A percentile compares a stretch with the other conserved stretches of the same genome.
These are phyloP conservation scores for Platorchestia sp. DNA, from an alignment of 1,140 invertebrate genomes.

Conservation along the genomic window DNA sequence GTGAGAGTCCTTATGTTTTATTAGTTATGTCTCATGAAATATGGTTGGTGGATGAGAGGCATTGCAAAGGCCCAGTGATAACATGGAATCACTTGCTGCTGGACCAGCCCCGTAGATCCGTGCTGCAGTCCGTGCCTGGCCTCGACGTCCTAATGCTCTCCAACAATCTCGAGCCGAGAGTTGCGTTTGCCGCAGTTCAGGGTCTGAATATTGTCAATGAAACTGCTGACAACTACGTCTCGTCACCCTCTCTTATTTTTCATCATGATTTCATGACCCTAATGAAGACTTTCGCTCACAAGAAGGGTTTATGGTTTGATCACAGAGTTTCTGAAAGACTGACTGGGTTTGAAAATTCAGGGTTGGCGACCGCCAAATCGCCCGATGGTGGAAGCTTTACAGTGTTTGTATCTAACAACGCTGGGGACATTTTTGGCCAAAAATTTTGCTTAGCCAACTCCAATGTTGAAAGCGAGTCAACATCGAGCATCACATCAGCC, in stretches of 20 bases:
- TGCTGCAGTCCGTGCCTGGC: not conserved
- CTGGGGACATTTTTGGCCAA: not conserved
- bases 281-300: constrained; percentile 30
- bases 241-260: not conserved
- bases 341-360: not conserved
- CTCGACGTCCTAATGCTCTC: not conserved
- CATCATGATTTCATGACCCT: not conserved
- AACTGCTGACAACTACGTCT: not conserved
- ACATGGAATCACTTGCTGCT: constrained; percentile 20
- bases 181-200: not conserved
- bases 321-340: not conserved
- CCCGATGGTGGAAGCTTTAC: not conserved
- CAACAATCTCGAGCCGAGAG: constrained; percentile 5
- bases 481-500: not conserved
- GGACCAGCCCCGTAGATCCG: not conserved
- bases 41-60: not conserved
- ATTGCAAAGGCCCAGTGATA: not conserved
- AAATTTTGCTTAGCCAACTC: not conserved
- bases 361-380: not conserved
- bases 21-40: not conserved
- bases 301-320: constrained; percentile 50
- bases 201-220: not conserved
- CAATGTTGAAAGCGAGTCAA: not conserved
- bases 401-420: not conserved
- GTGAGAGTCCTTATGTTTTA: not conserved